Evolutionary conservation across 2,797 vertebrate species (phyloP), one percentile per base, ranked within the genome.

Genomic region (Acanthopagrus latus): DNA sequence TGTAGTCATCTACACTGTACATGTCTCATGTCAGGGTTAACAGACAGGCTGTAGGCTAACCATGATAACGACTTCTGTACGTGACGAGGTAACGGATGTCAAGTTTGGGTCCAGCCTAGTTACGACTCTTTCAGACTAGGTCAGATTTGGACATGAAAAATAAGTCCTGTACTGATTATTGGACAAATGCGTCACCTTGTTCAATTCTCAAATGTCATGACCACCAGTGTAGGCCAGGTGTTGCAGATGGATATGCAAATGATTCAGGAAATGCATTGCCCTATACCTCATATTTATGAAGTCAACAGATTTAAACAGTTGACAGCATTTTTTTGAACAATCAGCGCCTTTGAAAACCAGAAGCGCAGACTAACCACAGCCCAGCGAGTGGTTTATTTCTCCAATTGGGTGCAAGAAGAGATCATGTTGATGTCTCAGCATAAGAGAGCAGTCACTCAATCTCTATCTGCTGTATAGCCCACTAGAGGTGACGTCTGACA

Each of bases 371-470:
- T 6, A 4, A 48, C 56, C 21, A 3, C 7, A 20, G 57, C 33
- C 23, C n/a, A 21, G 41, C 20, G 13, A 71, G 14, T 4, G 50
- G 44, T n/a, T 6, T 14, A 58, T 65, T 52, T 18, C 25, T 65
- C 63, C 16, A 51, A 18, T 56, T 16, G n/a, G 44, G 23, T 33
- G 51, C 43, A 27, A 50, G 17, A 47, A 64, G 12, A 43, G 27
- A 9, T 38, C 10, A 3, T 14, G 3, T n/a, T 52, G 69, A 72
- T 14, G 23, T 60, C 58, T 59, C 62, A 73, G 59, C 44, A 73
- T 3, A 57, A 46, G 55, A 69, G 16, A 64, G 46, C 46, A 48
- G 43, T 62, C 55, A 71, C 20, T 82, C 46, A 27, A 27, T 46
- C 55, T 8, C 25, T 63, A 38, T 46, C 25, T 43, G 17, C 27